phyloP scores from a whole-genome alignment of 2,113 vertebrate species.

The Ophthalmolycus amberensis region DNA sequence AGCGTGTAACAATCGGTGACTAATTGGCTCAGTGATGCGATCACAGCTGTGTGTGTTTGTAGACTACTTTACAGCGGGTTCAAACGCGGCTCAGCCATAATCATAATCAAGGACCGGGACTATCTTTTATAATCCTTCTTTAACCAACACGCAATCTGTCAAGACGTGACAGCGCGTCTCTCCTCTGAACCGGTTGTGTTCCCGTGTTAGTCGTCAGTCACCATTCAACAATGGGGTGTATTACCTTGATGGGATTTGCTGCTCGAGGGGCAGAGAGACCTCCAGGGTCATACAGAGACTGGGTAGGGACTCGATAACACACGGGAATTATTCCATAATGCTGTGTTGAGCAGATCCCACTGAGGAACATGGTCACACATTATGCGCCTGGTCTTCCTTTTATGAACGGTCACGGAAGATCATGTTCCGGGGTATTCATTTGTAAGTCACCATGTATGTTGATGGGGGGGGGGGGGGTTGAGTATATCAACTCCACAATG shows the following conservation, averaged over 20 bases:
- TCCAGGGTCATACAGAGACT: constrained; percentile 54
- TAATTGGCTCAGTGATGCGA: neutral
- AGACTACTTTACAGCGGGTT: neutral
- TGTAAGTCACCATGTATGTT: too few relatives aligned
- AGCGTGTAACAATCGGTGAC: neutral
- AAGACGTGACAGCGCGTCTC: constrained; percentile 12
- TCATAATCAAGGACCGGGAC: neutral
- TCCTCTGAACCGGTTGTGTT: constrained; percentile 40
- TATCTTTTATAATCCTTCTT: constrained; percentile 34
- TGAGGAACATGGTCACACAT: constrained; percentile 35
- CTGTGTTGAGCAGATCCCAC: constrained; percentile 18
- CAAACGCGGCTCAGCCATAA: neutral
- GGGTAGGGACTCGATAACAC: constrained; percentile 30
- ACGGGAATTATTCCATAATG: neutral
- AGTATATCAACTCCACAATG: neutral
- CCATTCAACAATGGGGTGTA: constrained; percentile 22
- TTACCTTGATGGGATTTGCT: constrained; percentile 63
- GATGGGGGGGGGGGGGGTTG: neutral
- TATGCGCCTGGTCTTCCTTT: constrained; percentile 4
- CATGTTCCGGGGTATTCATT: neutral
- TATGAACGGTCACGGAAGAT: constrained; percentile 32
- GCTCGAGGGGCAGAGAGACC: constrained; percentile 32
- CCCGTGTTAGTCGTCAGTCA: constrained; percentile 13
- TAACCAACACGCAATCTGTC: constrained; percentile 42
- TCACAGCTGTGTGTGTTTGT: neutral